Percentiles rank a stretch among this genome's conserved stretches.
Evolutionary conservation across 2,888 invertebrate genomes (phyloP).

Genomic region (Tetheella fluctuosa): DNA sequence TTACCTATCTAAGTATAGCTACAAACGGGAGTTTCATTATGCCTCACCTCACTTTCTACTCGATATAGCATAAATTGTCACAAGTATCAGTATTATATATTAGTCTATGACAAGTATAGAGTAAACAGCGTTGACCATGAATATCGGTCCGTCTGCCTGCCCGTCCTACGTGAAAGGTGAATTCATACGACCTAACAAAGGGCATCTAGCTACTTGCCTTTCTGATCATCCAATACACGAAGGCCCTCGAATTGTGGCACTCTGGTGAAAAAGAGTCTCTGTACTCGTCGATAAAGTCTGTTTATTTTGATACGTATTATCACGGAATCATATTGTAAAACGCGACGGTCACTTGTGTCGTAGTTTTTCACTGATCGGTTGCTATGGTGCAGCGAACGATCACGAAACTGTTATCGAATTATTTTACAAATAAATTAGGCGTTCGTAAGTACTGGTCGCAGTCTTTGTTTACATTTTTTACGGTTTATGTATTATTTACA

Average conservation of each 20-base stretch:
- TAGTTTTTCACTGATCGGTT: constrained; percentile 71
- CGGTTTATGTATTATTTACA: constrained; percentile 74
- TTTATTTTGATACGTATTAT: constrained; percentile 51
- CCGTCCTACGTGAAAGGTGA: constrained; percentile 51
- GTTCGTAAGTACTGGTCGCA: constrained; percentile 44
- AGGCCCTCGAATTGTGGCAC: constrained; percentile 69
- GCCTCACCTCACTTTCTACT: neutral
- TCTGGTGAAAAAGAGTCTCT: constrained; percentile 62
- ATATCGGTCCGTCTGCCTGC: constrained; percentile 32
- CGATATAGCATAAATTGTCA: constrained; percentile 2
- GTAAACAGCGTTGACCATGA: constrained; percentile 66
- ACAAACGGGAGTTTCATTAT: neutral
- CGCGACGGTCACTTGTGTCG: constrained; percentile 71
- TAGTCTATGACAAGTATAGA: too few relatives aligned
- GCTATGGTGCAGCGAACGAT: constrained; percentile 63
- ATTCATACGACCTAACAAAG: constrained; percentile 58
- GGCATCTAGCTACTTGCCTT: constrained; percentile 74
- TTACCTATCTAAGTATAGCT: neutral
- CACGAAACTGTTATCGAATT: constrained; percentile 52
- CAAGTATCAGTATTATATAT: too few relatives aligned
- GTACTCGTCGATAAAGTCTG: constrained; percentile 45
- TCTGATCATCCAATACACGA: constrained; percentile 80
- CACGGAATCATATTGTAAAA: constrained; percentile 70
- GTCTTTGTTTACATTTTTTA: constrained; percentile 63
- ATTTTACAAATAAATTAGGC: constrained; percentile 31